A percentile compares a stretch with the other conserved stretches of the same genome.
phyloP scores from a whole-genome alignment of 2,888 invertebrate species.

The Hyppa rectilinea region DNA sequence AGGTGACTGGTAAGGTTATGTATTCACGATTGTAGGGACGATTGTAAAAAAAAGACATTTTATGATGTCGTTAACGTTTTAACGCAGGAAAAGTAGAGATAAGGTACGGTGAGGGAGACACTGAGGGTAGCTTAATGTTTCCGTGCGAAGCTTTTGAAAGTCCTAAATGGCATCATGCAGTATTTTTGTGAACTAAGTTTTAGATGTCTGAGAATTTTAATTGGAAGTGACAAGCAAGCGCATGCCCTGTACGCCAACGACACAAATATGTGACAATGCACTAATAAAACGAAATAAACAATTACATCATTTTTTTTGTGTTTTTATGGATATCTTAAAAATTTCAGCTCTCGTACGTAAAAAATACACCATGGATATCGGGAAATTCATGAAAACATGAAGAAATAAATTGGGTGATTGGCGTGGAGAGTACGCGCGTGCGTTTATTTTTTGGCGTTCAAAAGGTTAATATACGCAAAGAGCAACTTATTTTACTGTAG shows the following conservation, averaged over 20 bases:
- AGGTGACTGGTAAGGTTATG: slow-evolving; percentile 27
- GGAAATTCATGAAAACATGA: too few relatives aligned
- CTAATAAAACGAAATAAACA: too few relatives aligned
- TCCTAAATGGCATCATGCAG: slow-evolving; percentile 25
- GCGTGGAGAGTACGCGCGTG: too few relatives aligned
- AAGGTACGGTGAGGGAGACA: slow-evolving; percentile 51
- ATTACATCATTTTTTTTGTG: too few relatives aligned
- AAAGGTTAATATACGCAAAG: fast-evolving
- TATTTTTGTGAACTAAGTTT: not conserved
- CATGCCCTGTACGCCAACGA: too few relatives aligned
- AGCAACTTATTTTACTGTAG: not conserved
- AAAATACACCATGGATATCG: too few relatives aligned
- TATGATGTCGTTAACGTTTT: slow-evolving; percentile 73
- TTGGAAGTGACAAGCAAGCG: not conserved
- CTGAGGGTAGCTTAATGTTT: slow-evolving; percentile 58
- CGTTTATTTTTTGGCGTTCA: too few relatives aligned
- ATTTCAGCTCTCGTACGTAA: too few relatives aligned
- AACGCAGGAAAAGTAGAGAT: slow-evolving; percentile 63
- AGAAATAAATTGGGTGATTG: too few relatives aligned
- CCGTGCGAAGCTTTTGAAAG: slow-evolving; percentile 52
- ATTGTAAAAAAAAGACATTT: slow-evolving; percentile 70
- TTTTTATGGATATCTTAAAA: too few relatives aligned
- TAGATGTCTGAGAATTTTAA: not conserved
- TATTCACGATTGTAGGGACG: slow-evolving; percentile 60
- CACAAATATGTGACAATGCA: too few relatives aligned